These are phyloP conservation scores for Leucophenga varia DNA, from an alignment of 1,140 invertebrate species.

Conservation along the genomic window DNA sequence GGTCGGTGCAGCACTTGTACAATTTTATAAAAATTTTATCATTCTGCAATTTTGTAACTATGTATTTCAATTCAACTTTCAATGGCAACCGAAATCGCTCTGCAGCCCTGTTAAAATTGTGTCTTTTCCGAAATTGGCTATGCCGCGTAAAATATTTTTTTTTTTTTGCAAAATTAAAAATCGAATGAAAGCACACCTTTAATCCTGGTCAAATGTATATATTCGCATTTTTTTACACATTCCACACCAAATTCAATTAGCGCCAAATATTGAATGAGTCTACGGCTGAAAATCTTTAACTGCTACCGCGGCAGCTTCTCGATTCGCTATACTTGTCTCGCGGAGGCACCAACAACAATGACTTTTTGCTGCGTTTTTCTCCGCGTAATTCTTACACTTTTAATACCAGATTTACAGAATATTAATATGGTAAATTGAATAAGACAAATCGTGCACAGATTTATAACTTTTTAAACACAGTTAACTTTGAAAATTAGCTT, in stretches of 20 bases:
- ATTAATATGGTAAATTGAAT: too few species aligned
- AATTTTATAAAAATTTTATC: constrained; percentile 11
- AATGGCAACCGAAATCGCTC: background rate
- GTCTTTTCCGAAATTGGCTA: constrained; percentile 12
- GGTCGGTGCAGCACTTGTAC: constrained; percentile 5
- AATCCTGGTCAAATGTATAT: background rate
- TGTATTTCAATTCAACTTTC: constrained; percentile 12
- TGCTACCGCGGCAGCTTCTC: too few species aligned
- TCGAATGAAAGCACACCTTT: background rate
- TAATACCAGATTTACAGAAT: too few species aligned
- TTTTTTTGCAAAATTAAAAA: constrained; percentile 6
- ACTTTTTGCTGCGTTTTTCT: too few species aligned
- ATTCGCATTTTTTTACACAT: constrained; percentile 7
- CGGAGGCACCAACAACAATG: too few species aligned
- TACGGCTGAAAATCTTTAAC: too few species aligned
- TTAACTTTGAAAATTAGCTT: too few species aligned
- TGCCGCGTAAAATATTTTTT: constrained; percentile 20
- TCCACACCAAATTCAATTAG: background rate
- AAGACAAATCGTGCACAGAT: too few species aligned
- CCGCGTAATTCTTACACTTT: too few species aligned
- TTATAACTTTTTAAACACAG: too few species aligned
- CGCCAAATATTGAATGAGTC: too few species aligned
- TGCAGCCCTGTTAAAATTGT: constrained; percentile 11
- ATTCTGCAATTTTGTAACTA: constrained; percentile 24
- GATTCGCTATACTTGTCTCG: too few species aligned